A percentile compares a stretch with the other conserved stretches of the same genome.
Conservation (phyloP, 2,113 vertebrate species). For the Cyanoramphus novaezelandiae region DNA sequence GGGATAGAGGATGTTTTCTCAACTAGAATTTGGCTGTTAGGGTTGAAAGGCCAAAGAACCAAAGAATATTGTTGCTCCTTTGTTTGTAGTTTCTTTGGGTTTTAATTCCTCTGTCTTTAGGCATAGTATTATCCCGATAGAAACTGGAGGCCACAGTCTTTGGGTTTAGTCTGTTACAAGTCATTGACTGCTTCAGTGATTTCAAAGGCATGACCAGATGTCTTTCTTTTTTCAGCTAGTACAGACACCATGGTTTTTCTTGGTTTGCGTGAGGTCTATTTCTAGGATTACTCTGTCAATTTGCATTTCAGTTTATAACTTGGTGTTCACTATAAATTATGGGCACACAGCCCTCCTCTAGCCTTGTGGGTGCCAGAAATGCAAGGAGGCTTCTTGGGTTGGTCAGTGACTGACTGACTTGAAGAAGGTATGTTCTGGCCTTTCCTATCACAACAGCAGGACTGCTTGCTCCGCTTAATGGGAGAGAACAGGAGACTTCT, state of each 20-base stretch:
- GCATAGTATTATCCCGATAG: not conserved
- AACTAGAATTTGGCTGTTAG: not conserved
- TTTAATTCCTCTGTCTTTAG: not conserved
- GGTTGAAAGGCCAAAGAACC: not conserved
- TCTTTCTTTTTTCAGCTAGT: not conserved
- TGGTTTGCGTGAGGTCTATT: not conserved
- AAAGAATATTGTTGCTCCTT: not conserved
- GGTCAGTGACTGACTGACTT: not conserved
- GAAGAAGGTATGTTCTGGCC: not conserved
- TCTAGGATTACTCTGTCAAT: not conserved
- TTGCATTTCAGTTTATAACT: not conserved
- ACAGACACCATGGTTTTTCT: not conserved
- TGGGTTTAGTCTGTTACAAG: not conserved
- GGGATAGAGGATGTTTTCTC: not conserved
- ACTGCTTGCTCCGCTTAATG: not conserved
- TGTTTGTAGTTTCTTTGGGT: not conserved
- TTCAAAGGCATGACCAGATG: not conserved
- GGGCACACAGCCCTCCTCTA: not conserved
- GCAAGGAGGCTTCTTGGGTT: not conserved
- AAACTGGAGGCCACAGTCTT: not conserved
- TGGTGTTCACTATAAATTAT: not conserved
- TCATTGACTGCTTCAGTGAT: not conserved
- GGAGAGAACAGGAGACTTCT: not conserved
- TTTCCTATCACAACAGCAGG: not conserved
- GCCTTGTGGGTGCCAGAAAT: not conserved